Evolutionary conservation across 2,797 vertebrate genomes (phyloP).

Genomic region (Halcyon badia): DNA sequence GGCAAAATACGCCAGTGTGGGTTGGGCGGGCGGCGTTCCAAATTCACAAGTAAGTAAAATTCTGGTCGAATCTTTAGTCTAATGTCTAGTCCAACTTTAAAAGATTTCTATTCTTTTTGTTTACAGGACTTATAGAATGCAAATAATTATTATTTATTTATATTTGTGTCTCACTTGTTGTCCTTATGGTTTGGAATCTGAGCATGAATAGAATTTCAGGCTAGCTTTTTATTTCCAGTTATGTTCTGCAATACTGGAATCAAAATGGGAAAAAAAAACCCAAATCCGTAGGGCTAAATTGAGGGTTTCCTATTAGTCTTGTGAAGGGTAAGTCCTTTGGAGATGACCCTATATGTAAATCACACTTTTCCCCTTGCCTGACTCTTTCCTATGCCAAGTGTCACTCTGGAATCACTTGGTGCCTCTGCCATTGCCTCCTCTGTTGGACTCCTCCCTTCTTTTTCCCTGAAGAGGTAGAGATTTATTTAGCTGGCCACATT

Average conservation of each 20-base stretch:
- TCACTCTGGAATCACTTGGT: not conserved
- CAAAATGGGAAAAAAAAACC: not conserved
- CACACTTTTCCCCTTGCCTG: not conserved
- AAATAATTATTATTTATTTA: not conserved
- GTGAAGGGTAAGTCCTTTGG: not conserved
- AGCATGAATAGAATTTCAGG: not conserved
- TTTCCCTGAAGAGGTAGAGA: not conserved
- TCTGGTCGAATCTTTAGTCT: not conserved
- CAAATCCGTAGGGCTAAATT: not conserved
- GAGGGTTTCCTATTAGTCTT: not conserved
- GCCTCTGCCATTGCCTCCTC: not conserved
- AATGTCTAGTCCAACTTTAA: not conserved
- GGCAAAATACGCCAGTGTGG: slow-evolving; percentile 93
- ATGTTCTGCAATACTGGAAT: not conserved
- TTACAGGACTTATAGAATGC: not conserved
- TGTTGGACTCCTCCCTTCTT: not conserved
- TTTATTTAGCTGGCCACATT: not conserved
- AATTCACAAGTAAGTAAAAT: slow-evolving; percentile 90
- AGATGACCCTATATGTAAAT: not conserved
- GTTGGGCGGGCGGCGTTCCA: slow-evolving; percentile 88
- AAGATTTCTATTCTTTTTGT: not conserved
- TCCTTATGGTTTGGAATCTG: not conserved
- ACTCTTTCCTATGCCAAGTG: not conserved
- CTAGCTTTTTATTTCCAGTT: not conserved
- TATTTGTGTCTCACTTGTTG: not conserved